Conservation (phyloP, 2,113 vertebrate genomes). For the Poeciliopsis retropinna region DNA sequence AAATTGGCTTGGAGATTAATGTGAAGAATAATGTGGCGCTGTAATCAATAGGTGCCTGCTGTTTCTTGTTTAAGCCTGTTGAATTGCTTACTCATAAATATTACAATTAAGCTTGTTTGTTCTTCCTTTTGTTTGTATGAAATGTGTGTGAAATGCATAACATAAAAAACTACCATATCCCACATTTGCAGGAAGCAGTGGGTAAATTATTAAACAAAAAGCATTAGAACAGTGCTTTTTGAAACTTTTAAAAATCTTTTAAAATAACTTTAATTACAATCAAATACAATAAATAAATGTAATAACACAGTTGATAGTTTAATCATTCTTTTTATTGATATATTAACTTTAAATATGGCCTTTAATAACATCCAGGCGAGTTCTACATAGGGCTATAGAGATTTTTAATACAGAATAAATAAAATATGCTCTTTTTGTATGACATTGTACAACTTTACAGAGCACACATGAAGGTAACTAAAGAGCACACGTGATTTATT, state of each 20-base stretch:
- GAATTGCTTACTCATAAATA: neutral
- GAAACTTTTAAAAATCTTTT: no score
- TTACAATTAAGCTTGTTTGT: neutral
- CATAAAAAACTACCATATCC: neutral
- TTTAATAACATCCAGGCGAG: neutral
- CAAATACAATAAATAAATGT: neutral
- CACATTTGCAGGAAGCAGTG: neutral
- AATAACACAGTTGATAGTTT: neutral
- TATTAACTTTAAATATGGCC: neutral
- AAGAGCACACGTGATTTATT: no score
- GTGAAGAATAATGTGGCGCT: slow-evolving; percentile 23
- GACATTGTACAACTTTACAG: no score
- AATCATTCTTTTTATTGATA: neutral
- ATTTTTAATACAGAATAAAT: no score
- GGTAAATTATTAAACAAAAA: no score
- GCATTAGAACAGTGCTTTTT: no score
- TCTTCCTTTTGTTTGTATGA: neutral
- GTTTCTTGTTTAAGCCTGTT: neutral
- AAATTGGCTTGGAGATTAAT: neutral
- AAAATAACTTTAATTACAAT: neutral
- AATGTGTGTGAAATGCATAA: neutral
- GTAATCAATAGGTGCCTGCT: slow-evolving; percentile 24
- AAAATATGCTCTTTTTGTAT: no score
- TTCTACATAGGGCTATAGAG: no score
- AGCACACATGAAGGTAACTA: no score